Conservation (phyloP, 2,888 invertebrate species). For the Agriopis aurantiaria region DNA sequence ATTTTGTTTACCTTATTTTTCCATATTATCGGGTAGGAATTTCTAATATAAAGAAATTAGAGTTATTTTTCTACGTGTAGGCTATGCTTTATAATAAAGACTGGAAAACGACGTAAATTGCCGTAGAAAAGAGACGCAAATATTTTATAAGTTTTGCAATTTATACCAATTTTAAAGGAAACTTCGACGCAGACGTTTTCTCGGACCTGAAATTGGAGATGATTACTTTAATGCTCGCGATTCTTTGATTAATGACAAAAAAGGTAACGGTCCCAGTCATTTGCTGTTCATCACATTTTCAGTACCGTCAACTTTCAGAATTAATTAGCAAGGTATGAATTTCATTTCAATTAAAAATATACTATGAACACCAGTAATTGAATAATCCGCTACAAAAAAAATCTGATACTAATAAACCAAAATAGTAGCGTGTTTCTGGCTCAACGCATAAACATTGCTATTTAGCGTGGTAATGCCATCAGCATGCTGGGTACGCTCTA, state of each 20-base stretch:
- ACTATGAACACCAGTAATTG: too few relatives aligned
- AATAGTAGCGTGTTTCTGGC: too few relatives aligned
- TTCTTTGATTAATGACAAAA: conserved; percentile 52
- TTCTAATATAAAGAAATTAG: neutral
- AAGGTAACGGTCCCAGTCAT: conserved; percentile 24
- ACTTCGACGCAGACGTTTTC: conserved; percentile 69
- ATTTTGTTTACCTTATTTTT: neutral
- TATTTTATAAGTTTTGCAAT: conserved; percentile 81
- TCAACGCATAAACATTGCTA: too few relatives aligned
- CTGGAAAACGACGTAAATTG: conserved; percentile 77
- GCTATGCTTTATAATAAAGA: conserved; percentile 71
- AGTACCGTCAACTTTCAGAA: conserved; percentile 4
- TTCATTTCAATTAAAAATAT: neutral
- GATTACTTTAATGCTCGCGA: conserved; percentile 63
- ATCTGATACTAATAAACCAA: too few relatives aligned
- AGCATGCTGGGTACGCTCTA: too few relatives aligned
- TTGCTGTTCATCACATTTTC: conserved; percentile 19
- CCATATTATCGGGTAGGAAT: neutral
- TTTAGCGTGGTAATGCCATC: too few relatives aligned
- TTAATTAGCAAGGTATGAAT: neutral
- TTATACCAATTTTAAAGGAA: conserved; percentile 77
- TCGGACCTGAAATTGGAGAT: conserved; percentile 60
- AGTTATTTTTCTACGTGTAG: neutral
- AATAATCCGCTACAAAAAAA: too few relatives aligned
- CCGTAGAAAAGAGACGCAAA: conserved; percentile 72